Conservation (phyloP, 2,113 vertebrate species). For the Sturnira hondurensis region DNA sequence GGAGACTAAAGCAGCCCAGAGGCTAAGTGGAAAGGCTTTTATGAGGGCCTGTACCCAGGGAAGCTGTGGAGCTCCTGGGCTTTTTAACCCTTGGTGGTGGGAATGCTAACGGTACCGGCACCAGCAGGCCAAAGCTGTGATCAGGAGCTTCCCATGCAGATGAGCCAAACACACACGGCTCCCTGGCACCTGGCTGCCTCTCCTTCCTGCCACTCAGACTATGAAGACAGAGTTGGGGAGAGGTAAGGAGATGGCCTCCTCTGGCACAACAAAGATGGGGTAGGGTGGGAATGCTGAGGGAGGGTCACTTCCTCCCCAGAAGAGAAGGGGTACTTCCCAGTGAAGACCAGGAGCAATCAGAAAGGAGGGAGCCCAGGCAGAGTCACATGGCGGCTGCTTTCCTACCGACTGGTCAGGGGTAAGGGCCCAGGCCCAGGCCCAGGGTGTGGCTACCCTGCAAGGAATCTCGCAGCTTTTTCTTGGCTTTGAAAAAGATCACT, state of each 20-base stretch:
- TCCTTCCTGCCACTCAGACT: not conserved
- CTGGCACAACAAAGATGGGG: not conserved
- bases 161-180: not conserved
- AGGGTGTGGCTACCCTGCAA: slow-evolving; percentile 11
- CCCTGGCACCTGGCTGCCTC: not conserved
- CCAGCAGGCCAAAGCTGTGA: not conserved
- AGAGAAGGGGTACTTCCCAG: not conserved
- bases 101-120: not conserved
- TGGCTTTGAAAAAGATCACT: slow-evolving; percentile 37
- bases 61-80: not conserved
- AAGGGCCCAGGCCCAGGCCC: not conserved
- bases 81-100: slow-evolving; percentile 50
- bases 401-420: not conserved
- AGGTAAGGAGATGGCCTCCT: not conserved
- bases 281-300: not conserved
- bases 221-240: not conserved
- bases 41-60: not conserved
- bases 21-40: slow-evolving; percentile 56
- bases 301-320: not conserved
- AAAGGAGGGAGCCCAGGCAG: not conserved
- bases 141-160: not conserved
- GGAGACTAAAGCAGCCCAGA: slow-evolving; percentile 47
- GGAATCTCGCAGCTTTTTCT: slow-evolving; percentile 34
- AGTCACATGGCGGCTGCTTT: not conserved
- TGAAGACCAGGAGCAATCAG: not conserved